Base-by-base conservation (phyloP, 1,140 invertebrate genomes). In the Mactra quadrangularis region DNA sequence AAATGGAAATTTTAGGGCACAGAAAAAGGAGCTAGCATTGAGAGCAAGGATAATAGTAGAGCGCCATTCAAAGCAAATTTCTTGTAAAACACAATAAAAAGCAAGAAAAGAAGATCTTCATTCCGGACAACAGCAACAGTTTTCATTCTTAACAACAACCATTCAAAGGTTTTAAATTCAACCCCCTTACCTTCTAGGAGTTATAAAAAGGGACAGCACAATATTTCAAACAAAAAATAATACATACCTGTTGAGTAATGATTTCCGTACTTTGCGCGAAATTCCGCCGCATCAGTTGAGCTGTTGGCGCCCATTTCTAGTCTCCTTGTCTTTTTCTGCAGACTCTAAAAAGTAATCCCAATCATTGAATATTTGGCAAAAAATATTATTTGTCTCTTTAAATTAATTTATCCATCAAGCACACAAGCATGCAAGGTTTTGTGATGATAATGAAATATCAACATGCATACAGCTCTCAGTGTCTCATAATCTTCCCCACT, bases 271-370 rank as follows among this genome's bases (percentile, higher is more conserved):
- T 68, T 78, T 55, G 60, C 64, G 35, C 76, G 60, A 68, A 78
- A 78, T 78, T 78, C 76, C 27, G 60, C 76, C 31, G 60, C 76
- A 31, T 78, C 76, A 41, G 47, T 66, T 35, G 76, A 78, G 29
- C 38, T 68, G 76, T 68, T 78, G 2, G 76, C 76, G 29, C 76
- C 76, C 76, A 78, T 78, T 78, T 68, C 35, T 62, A 15, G 7
- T 55, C 29, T 45, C 41, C 55, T 38, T 55, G 33, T 45, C 41
- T 68, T 38, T 33, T 6, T 55, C 47, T 68, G 64, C 31, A 29
- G 47, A 55, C 25, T 38, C 62, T 78, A 68, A 33, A 78, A 47
- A 45, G 15, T 41, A 41, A 78, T 55, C 76, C 64, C 4, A 22
- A 19, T 53, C 64, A 68, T 50, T 50, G 64, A 68, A 41, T 47